phyloP scores from a whole-genome alignment of 1,140 invertebrate species.

The Drosophila arawakana region DNA sequence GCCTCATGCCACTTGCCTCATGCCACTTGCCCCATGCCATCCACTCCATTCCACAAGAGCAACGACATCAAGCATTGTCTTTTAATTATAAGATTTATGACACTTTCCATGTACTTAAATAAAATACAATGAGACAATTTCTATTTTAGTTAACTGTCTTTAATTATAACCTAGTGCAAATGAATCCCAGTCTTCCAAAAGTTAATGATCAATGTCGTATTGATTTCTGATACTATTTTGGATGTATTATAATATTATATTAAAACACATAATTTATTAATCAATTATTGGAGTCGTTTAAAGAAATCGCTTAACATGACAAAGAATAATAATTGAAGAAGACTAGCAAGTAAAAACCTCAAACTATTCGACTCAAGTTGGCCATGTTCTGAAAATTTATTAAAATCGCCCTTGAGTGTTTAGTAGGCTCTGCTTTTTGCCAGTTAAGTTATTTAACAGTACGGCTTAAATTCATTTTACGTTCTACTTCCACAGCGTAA shows the following conservation, averaged over 20 bases:
- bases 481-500: conserved; percentile 32
- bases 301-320: too few species aligned
- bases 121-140: conserved; percentile 8
- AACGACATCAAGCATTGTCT: conserved; percentile 35
- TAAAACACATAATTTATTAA: too few species aligned
- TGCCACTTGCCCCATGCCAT: conserved; percentile 37
- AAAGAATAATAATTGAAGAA: too few species aligned
- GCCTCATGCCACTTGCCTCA: conserved; percentile 13
- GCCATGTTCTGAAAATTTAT: not conserved
- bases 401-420: not conserved
- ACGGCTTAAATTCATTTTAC: conserved; percentile 9
- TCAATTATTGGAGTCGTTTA: too few species aligned
- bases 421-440: conserved; percentile 27
- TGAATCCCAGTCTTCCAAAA: too few species aligned
- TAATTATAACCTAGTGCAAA: not conserved
- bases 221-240: too few species aligned
- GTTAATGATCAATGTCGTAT: too few species aligned
- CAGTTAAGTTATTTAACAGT: not conserved
- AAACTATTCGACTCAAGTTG: not conserved
- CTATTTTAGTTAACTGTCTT: conserved; percentile 5
- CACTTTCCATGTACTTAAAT: conserved; percentile 7
- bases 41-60: conserved; percentile 10
- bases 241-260: too few species aligned
- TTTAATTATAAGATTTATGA: conserved; percentile 45
- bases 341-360: too few species aligned